phyloP scores from a whole-genome alignment of 2,888 invertebrate species.

The Monochamus alternatus region DNA sequence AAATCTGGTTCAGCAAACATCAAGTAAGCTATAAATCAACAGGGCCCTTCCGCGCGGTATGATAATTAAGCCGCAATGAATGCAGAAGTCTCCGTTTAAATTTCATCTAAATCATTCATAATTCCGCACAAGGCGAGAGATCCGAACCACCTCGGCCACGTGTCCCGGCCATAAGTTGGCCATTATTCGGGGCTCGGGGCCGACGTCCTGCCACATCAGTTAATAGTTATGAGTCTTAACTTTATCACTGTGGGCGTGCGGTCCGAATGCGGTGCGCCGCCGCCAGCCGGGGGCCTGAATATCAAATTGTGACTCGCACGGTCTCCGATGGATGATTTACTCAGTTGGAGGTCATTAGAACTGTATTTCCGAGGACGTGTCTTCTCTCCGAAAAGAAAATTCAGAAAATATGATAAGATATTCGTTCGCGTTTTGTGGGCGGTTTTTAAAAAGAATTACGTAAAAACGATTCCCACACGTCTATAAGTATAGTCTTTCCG shows the following conservation, averaged over 20 bases:
- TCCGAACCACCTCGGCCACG: constrained; percentile 59
- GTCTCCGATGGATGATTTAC: constrained; percentile 10
- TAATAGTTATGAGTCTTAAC: constrained; percentile 66
- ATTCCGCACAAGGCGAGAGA: constrained; percentile 42
- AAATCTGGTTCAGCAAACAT: no score
- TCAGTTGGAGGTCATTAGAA: constrained; percentile 18
- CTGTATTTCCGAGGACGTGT: not conserved
- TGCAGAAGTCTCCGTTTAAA: constrained; percentile 41
- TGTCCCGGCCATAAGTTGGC: constrained; percentile 62
- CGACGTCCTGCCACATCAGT: constrained; percentile 62
- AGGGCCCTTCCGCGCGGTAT: constrained; percentile 4
- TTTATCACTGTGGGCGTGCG: constrained; percentile 64
- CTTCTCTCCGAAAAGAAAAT: no score
- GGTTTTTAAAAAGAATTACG: no score
- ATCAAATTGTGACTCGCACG: constrained; percentile 35
- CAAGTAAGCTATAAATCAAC: not conserved
- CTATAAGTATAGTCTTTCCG: no score
- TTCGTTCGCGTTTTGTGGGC: no score
- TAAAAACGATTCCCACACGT: no score
- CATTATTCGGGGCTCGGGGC: constrained; percentile 63
- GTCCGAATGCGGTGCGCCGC: constrained; percentile 50
- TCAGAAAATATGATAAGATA: no score
- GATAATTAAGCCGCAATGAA: constrained; percentile 47
- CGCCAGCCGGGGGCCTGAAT: constrained; percentile 32
- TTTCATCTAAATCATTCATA: constrained; percentile 53